Conservation (phyloP, 2,113 vertebrate genomes). For the Mastomys natalensis region DNA sequence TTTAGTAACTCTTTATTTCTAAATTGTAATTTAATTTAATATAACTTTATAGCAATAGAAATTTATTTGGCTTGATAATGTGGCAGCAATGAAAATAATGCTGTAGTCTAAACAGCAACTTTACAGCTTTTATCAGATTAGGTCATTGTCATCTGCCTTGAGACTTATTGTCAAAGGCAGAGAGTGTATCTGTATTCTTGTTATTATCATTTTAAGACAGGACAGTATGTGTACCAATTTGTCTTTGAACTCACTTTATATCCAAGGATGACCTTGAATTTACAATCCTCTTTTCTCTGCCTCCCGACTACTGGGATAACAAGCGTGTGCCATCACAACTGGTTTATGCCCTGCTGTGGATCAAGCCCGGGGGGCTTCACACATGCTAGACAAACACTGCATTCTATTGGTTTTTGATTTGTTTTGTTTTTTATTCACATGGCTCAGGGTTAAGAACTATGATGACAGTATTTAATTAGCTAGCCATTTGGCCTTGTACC, state of each 20-base stretch:
- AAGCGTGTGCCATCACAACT: not conserved
- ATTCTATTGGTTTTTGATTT: not conserved
- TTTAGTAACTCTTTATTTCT: constrained; percentile 25
- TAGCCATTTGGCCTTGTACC: not conserved
- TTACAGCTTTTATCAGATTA: constrained; percentile 21
- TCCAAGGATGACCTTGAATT: not conserved
- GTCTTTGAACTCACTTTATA: not conserved
- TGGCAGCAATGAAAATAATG: constrained; percentile 16
- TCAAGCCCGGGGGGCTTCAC: too few species aligned
- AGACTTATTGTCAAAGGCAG: not conserved
- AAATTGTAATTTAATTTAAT: not conserved
- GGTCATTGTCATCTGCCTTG: not conserved
- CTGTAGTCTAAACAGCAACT: not conserved
- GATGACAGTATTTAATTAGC: not conserved
- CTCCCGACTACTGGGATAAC: not conserved
- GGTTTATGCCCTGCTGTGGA: not conserved
- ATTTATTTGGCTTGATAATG: not conserved
- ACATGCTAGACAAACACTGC: not conserved
- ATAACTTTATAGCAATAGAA: not conserved
- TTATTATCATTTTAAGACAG: not conserved
- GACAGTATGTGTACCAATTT: too few species aligned
- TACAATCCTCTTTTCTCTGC: not conserved
- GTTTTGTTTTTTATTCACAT: not conserved
- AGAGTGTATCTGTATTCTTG: not conserved
- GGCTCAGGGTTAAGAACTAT: not conserved